Conservation (phyloP, 2,888 invertebrate species). For the Unio pictorum region DNA sequence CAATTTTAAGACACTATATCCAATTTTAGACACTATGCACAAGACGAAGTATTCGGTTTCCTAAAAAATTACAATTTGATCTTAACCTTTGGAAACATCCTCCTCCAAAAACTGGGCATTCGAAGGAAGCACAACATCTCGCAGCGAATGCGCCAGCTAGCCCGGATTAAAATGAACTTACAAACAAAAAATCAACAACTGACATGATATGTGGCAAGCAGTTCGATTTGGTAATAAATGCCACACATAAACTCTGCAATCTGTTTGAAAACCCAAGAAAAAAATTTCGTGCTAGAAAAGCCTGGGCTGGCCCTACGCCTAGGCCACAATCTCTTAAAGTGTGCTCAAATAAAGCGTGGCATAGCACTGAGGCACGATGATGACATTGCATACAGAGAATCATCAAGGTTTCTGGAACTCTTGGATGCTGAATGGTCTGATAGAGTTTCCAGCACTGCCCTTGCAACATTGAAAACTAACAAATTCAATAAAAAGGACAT, state of each 20-base stretch:
- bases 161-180: too few relatives aligned
- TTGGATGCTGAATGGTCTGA: slow-evolving; percentile 15
- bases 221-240: too few relatives aligned
- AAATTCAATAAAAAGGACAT: slow-evolving; percentile 11
- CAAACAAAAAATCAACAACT: too few relatives aligned
- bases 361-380: too few relatives aligned
- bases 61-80: too few relatives aligned
- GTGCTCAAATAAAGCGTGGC: too few relatives aligned
- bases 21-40: slow-evolving; percentile 4
- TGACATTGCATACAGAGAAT: slow-evolving; percentile 4
- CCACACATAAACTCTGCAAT: slow-evolving; percentile 2
- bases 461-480: slow-evolving; percentile 10
- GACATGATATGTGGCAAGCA: too few relatives aligned
- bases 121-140: slow-evolving; percentile 4
- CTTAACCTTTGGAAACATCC: slow-evolving; percentile 8
- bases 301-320: slow-evolving; percentile 8
- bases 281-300: slow-evolving; percentile 4
- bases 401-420: slow-evolving; percentile 6
- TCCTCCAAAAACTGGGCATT: slow-evolving; percentile 8
- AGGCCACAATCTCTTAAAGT: too few relatives aligned
- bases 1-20: neutral
- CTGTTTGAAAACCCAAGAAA: neutral
- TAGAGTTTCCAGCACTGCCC: slow-evolving; percentile 11
- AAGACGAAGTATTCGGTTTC: slow-evolving; percentile 10
- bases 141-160: slow-evolving; percentile 10